Evolutionary conservation across 2,888 invertebrate species (phyloP).

Genomic region (Eristalis intricaria): DNA sequence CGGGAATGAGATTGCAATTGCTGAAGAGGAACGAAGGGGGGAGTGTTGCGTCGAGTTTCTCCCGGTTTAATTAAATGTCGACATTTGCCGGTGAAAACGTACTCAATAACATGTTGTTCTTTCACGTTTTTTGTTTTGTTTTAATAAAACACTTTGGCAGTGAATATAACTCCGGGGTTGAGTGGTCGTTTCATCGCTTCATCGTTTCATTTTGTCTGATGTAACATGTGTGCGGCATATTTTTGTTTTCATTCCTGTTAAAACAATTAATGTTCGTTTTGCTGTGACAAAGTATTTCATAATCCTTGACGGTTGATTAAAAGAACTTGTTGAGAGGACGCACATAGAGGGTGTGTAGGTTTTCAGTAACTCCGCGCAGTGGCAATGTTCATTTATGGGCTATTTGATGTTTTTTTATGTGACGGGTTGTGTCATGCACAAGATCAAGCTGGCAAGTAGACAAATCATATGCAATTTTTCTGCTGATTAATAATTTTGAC

Average conservation of each 20-base stretch:
- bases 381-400: neutral
- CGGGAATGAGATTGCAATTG: conserved; percentile 22
- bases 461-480: no score
- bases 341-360: neutral
- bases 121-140: conserved; percentile 1
- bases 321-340: neutral
- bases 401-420: neutral
- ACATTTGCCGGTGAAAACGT: conserved; percentile 17
- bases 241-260: neutral
- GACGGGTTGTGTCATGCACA: no score
- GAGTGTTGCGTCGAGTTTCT: neutral
- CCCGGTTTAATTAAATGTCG: conserved; percentile 42
- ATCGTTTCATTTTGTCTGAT: neutral
- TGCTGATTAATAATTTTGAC: no score
- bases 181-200: neutral
- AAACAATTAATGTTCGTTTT: neutral
- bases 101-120: conserved; percentile 2
- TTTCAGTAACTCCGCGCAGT: neutral
- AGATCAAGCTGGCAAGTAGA: no score
- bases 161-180: neutral
- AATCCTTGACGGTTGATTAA: neutral
- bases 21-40: neutral
- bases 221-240: neutral
- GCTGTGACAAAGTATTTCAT: neutral
- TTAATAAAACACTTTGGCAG: conserved; percentile 17